Conservation (phyloP, 2,888 invertebrate genomes). For the Caenorhabditis imperialis region DNA sequence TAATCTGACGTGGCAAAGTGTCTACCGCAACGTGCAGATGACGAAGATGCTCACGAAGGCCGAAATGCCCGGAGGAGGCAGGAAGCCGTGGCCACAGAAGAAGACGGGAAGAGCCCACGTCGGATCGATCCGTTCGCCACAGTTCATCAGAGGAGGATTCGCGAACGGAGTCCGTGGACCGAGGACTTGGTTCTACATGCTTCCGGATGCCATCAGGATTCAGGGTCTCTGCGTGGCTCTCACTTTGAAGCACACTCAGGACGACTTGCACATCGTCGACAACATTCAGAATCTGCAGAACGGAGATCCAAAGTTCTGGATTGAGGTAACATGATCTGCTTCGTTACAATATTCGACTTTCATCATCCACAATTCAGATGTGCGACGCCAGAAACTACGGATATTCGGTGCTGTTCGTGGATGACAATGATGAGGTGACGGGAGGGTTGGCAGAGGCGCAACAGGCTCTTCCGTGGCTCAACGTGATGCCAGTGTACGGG, state of each 20-base stretch:
- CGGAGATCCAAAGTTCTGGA: slow-evolving; percentile 53
- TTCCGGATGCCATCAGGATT: slow-evolving; percentile 86
- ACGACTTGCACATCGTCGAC: slow-evolving; percentile 92
- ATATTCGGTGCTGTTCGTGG: slow-evolving; percentile 92
- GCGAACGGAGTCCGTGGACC: slow-evolving; percentile 93
- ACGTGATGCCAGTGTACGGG: slow-evolving; percentile 94
- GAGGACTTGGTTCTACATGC: slow-evolving; percentile 92
- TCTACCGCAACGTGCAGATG: slow-evolving; percentile 82
- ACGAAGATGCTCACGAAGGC: slow-evolving; percentile 86
- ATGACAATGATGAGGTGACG: slow-evolving; percentile 84
- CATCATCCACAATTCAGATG: slow-evolving; percentile 30
- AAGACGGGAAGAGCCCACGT: slow-evolving; percentile 91
- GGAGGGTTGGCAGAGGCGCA: slow-evolving; percentile 89
- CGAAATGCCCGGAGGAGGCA: slow-evolving; percentile 90
- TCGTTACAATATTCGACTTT: too few relatives aligned
- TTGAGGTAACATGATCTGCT: slow-evolving; percentile 32
- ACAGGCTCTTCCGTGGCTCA: slow-evolving; percentile 86
- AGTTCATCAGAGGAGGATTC: slow-evolving; percentile 83
- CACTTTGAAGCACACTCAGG: slow-evolving; percentile 91
- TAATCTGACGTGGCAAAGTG: slow-evolving; percentile 83
- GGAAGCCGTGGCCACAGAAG: slow-evolving; percentile 95
- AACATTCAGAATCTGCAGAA: slow-evolving; percentile 84
- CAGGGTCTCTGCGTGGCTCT: slow-evolving; percentile 86
- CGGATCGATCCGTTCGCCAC: slow-evolving; percentile 91
- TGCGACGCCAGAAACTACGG: slow-evolving; percentile 91